phyloP scores from a whole-genome alignment of 2,888 invertebrate genomes.

The Pseudococcus jackbeardsleyi region DNA sequence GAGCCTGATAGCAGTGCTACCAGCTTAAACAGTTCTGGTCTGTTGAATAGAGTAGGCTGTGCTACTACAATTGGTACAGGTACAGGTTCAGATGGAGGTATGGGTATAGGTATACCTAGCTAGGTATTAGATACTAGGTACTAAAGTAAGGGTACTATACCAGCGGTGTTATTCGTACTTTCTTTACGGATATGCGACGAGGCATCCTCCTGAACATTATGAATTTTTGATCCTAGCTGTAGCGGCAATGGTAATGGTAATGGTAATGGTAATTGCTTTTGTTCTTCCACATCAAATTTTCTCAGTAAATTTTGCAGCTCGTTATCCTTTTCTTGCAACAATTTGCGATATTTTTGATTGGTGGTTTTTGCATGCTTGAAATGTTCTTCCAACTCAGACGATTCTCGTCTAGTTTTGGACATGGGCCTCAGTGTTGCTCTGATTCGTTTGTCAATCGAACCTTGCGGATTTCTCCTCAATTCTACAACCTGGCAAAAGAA shows the following conservation, averaged over 20 bases:
- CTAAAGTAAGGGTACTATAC: background rate
- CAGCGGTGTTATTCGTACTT: slow-evolving; percentile 12
- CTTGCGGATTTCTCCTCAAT: slow-evolving; percentile 87
- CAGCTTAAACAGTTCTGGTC: no score
- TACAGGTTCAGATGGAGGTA: no score
- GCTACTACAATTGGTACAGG: no score
- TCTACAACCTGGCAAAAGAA: slow-evolving; percentile 81
- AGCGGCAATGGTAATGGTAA: no score
- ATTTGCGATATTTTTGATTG: slow-evolving; percentile 84
- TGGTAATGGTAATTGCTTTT: background rate
- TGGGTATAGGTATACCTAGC: no score
- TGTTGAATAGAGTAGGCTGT: no score
- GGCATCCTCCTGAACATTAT: background rate
- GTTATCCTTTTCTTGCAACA: slow-evolving; percentile 84
- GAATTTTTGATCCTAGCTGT: background rate
- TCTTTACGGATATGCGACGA: slow-evolving; percentile 56
- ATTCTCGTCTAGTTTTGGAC: slow-evolving; percentile 84
- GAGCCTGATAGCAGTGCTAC: no score
- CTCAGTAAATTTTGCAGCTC: slow-evolving; percentile 60
- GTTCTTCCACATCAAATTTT: slow-evolving; percentile 52
- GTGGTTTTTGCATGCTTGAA: slow-evolving; percentile 86
- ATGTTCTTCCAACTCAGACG: slow-evolving; percentile 86
- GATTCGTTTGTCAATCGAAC: slow-evolving; percentile 85
- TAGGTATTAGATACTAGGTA: no score
- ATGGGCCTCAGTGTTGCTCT: slow-evolving; percentile 88